Evolutionary conservation across 2,113 vertebrate genomes (phyloP).

Genomic region (Phrynosoma blainvillii): DNA sequence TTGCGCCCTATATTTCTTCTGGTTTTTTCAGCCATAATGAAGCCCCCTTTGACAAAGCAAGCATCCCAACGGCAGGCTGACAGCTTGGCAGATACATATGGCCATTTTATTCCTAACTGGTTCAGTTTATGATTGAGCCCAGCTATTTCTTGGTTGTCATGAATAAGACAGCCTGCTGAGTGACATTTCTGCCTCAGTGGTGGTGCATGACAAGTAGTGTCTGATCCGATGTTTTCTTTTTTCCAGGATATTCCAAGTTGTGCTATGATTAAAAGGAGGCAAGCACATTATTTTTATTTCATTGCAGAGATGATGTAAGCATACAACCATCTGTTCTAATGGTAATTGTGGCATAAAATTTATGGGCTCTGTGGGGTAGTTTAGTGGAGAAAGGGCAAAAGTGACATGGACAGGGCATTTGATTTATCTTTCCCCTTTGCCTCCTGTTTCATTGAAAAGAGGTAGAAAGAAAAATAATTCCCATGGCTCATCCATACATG

Average conservation of each 20-base stretch:
- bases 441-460: not conserved
- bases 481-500: not conserved
- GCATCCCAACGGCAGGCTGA: not conserved
- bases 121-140: constrained; percentile 13
- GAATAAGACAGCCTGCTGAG: not conserved
- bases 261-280: not conserved
- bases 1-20: not conserved
- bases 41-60: not conserved
- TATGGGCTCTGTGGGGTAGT: not conserved
- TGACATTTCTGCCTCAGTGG: constrained; percentile 6
- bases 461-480: not conserved
- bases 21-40: not conserved
- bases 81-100: not conserved
- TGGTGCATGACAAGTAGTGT: constrained; percentile 14
- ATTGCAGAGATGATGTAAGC: not conserved
- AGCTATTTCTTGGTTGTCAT: not conserved
- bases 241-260: constrained; percentile 7
- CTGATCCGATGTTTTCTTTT: not conserved
- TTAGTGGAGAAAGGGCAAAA: not conserved
- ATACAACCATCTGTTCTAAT: not conserved
- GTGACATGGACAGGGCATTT: not conserved
- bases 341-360: not conserved
- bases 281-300: not conserved
- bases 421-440: not conserved
- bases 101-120: not conserved